These are phyloP conservation scores for Aplochiton taeniatus DNA, from an alignment of 2,797 vertebrate species.

Conservation along the genomic window DNA sequence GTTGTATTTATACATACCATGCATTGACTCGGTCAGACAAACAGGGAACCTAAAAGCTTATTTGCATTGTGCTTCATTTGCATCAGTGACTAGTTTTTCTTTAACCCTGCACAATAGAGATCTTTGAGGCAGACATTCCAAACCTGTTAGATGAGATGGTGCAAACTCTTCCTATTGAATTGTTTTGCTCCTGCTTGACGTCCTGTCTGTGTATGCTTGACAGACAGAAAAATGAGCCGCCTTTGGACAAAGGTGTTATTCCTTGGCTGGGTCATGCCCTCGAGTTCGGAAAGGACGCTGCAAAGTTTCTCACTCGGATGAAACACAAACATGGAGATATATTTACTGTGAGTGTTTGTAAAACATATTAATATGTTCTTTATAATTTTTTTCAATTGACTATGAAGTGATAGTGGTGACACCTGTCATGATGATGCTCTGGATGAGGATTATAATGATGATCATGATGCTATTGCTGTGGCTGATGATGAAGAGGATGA, in stretches of 20 bases:
- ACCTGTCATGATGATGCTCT: no score
- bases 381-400: not conserved
- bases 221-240: slow-evolving; percentile 83
- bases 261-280: slow-evolving; percentile 88
- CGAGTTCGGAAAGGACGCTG: slow-evolving; percentile 82
- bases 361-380: not conserved
- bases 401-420: no score
- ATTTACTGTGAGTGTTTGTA: slow-evolving; percentile 80
- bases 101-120: not conserved
- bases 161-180: not conserved
- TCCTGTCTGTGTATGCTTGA: slow-evolving; percentile 1
- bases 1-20: no score
- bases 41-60: no score
- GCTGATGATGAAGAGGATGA: not conserved
- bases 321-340: slow-evolving; percentile 87
- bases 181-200: not conserved
- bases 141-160: slow-evolving; percentile 44
- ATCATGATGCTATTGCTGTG: no score
- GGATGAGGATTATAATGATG: no score
- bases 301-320: slow-evolving; percentile 82
- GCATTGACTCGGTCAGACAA: no score
- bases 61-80: no score
- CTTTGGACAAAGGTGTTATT: slow-evolving; percentile 81
- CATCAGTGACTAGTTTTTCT: not conserved
- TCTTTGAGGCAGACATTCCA: not conserved